Conservation (phyloP, 2,888 invertebrate genomes). For the Acrobasis repandana region DNA sequence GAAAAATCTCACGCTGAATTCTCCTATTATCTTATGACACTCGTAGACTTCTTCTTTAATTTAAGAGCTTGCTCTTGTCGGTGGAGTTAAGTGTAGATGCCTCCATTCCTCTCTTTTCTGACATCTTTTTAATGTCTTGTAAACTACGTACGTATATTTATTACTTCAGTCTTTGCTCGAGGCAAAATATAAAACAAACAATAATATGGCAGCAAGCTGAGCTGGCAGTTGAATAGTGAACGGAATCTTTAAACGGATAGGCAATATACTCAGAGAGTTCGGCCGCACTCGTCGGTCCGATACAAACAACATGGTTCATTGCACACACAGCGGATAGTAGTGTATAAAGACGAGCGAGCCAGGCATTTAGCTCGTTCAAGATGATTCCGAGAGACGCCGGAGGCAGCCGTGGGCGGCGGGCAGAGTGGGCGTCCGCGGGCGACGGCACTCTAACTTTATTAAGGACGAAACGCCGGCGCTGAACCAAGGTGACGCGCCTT, state of each 20-base stretch:
- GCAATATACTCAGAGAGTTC: slow-evolving; percentile 41
- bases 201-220: neutral
- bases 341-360: slow-evolving; percentile 50
- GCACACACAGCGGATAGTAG: slow-evolving; percentile 50
- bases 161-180: no score
- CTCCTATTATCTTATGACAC: no score
- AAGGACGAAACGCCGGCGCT: slow-evolving; percentile 66
- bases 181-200: neutral
- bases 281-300: slow-evolving; percentile 25
- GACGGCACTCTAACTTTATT: slow-evolving; percentile 76
- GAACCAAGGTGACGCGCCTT: slow-evolving; percentile 79
- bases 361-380: slow-evolving; percentile 61
- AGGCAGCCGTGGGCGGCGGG: slow-evolving; percentile 53
- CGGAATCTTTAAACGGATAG: slow-evolving; percentile 44
- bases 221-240: neutral
- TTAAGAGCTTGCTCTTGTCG: no score
- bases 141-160: no score
- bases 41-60: no score
- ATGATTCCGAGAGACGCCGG: slow-evolving; percentile 55
- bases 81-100: no score
- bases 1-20: no score
- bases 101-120: no score
- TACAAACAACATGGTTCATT: slow-evolving; percentile 43
- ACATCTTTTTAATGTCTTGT: no score
- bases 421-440: slow-evolving; percentile 55